Evolutionary conservation across 2,888 invertebrate species (phyloP), one percentile per base, ranked within the genome.

Genomic region (Epirrhoe alternata): DNA sequence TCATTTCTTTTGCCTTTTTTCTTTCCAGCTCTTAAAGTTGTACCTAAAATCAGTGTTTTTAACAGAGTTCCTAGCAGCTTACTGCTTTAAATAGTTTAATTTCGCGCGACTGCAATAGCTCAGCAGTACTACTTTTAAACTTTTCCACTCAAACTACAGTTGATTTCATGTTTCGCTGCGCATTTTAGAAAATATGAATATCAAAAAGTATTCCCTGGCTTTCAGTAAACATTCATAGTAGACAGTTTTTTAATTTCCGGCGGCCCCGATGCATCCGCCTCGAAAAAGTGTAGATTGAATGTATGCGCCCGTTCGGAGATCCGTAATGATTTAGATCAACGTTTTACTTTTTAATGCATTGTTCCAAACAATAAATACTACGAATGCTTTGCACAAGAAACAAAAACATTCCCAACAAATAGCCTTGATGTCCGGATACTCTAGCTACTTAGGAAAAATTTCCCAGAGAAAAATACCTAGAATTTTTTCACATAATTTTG

Each of bases 241-340:
- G 86, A 86, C 87, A 87, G 86, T 88, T 90, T 90, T 81, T 91
- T 90, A 90, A 92, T 92, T 92, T 91, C 92, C 90, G 90, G 86
- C 79, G 79, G 81, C 79, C 84, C 80, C 83, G 80, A 75, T 79
- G 79, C 84, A 83, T 89, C 87, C 89, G 86, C 82, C 79, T 79
- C 83, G 87, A 89, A 90, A 90, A 90, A 89, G 82, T 89, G 86
- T 88, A 90, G 87, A 91, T 90, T 90, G 88, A 89, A 88, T 87
- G 79, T 81, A 82, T 83, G 84, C 77, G 75, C 79, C 76, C 77
- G 76, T 77, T 77, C 70, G 50, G 58, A 59, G 57, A 64, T 57
- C 70, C 74, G 70, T 72, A 70, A 71, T 56, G 66, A 63, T 71
- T 61, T 71, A 66, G 66, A 72, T 64, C 62, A 68, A 61, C 60